Evolutionary conservation across 2,113 vertebrate species (phyloP).

Genomic region (Columbina picui): DNA sequence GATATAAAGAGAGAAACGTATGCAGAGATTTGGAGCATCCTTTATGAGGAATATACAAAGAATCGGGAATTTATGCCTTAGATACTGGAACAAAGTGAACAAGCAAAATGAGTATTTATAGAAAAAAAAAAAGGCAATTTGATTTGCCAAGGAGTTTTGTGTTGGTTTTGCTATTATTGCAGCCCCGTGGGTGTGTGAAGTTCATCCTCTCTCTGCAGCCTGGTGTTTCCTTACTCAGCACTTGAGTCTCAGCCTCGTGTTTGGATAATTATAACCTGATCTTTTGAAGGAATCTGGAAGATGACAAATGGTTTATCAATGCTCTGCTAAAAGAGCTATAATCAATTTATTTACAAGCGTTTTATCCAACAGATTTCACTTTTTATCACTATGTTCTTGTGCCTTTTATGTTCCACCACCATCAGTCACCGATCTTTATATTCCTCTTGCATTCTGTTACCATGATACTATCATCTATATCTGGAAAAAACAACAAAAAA

Average conservation of each 20-base stretch:
- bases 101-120: not conserved
- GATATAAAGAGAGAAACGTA: not conserved
- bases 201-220: not conserved
- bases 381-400: not conserved
- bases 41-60: not conserved
- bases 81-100: not conserved
- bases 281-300: not conserved
- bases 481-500: not conserved
- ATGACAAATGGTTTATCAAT: not conserved
- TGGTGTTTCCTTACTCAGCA: not conserved
- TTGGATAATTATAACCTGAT: not conserved
- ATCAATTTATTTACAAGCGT: not conserved
- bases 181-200: constrained; percentile 4
- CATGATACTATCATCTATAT: not conserved
- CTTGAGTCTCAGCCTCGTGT: not conserved
- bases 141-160: not conserved
- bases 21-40: not conserved
- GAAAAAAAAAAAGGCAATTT: not conserved
- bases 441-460: not conserved
- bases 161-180: not conserved
- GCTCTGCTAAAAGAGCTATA: not conserved
- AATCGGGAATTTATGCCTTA: not conserved
- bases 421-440: not conserved
- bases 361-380: not conserved
- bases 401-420: not conserved